Conservation (phyloP, 2,888 invertebrate species). For the Bombylius major region DNA sequence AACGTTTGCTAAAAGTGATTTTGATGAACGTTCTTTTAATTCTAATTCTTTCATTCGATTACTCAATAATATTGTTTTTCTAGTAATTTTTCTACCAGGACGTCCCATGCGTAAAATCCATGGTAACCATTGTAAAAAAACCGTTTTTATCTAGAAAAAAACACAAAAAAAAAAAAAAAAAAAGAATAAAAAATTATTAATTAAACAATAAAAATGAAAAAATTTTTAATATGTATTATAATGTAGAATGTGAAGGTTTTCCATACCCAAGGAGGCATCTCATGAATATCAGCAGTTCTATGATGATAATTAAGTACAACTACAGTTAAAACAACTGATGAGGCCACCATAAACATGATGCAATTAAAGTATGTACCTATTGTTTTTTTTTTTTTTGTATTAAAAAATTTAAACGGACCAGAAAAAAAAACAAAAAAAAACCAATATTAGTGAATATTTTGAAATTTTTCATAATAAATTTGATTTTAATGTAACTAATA, state of each 20-base stretch:
- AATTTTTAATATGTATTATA: too few relatives aligned
- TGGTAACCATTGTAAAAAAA: constrained; percentile 95
- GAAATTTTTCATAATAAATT: not conserved
- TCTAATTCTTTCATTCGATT: constrained; percentile 87
- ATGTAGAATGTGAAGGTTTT: too few relatives aligned
- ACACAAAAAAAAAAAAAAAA: not conserved
- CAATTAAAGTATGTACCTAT: constrained; percentile 97
- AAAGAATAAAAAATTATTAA: not conserved
- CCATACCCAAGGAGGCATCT: constrained; percentile 94
- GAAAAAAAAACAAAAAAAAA: not conserved
- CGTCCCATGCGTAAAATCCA: constrained; percentile 93
- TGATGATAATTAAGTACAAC: constrained; percentile 96
- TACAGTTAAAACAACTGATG: constrained; percentile 92
- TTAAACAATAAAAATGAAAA: not conserved
- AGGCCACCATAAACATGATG: constrained; percentile 99
- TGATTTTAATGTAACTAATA: too few relatives aligned
- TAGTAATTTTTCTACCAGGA: constrained; percentile 87
- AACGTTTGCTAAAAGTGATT: constrained; percentile 87
- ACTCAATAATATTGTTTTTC: constrained; percentile 80
- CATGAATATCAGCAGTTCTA: constrained; percentile 90
- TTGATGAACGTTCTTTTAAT: constrained; percentile 85
- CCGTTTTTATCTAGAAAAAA: constrained; percentile 66
- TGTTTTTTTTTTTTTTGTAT: too few relatives aligned
- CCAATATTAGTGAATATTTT: not conserved
- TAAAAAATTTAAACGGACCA: constrained; percentile 22